phyloP scores from a whole-genome alignment of 2,888 invertebrate genomes.

The Nudaria mundana region DNA sequence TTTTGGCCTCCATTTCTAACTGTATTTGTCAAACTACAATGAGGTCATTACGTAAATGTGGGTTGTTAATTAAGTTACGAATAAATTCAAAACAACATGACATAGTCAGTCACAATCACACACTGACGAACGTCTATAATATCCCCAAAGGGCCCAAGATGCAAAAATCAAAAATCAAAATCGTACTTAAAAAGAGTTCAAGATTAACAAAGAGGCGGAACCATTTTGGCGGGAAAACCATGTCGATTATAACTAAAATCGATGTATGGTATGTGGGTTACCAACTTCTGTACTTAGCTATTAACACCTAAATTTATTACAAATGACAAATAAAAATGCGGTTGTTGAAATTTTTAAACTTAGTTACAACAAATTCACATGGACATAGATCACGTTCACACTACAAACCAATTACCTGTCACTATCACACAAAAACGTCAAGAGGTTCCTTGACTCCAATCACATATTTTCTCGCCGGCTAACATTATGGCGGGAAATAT shows the following conservation, averaged over 20 bases:
- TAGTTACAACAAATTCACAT: conserved; percentile 10
- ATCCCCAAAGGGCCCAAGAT: too few species aligned
- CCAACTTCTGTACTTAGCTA: too few species aligned
- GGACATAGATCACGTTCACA: conserved; percentile 12
- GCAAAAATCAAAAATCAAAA: too few species aligned
- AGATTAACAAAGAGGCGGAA: too few species aligned
- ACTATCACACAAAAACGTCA: not conserved
- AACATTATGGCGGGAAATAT: conserved; percentile 21
- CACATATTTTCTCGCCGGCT: conserved; percentile 9
- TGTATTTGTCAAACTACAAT: conserved; percentile 6
- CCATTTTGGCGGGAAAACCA: too few species aligned
- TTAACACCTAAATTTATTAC: too few species aligned
- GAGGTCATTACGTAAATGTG: conserved; percentile 11
- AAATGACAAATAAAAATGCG: conserved; percentile 10
- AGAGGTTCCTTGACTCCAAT: not conserved
- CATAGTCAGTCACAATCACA: not conserved
- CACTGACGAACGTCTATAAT: not conserved
- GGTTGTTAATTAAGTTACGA: conserved; percentile 10
- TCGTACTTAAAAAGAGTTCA: too few species aligned
- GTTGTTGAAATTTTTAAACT: conserved; percentile 15
- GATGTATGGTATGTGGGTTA: too few species aligned
- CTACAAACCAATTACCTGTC: conserved; percentile 11
- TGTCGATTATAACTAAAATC: too few species aligned
- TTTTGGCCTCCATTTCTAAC: conserved; percentile 13
- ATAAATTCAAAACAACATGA: not conserved